A percentile compares a stretch with the other conserved stretches of the same genome.
Conservation (phyloP, 2,888 invertebrate genomes). For the Fragum fragum region DNA sequence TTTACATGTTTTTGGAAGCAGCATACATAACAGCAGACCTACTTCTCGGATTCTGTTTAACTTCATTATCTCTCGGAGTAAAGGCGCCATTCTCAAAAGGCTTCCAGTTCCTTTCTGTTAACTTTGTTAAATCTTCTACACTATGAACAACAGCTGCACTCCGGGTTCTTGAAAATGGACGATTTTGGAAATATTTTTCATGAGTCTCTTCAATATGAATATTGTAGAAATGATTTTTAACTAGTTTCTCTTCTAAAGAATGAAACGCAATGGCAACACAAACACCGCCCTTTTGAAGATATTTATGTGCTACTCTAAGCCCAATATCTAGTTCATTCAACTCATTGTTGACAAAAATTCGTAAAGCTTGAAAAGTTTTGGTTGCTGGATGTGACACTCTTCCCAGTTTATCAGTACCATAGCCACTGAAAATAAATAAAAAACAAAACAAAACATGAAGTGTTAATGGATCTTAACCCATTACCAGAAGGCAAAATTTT, state of each 20-base stretch:
- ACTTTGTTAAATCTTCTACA: conserved; percentile 89
- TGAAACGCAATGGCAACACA: conserved; percentile 96
- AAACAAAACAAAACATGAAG: too few relatives aligned
- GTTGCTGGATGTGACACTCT: conserved; percentile 92
- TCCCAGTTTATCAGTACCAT: conserved; percentile 46
- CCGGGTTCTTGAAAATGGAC: conserved; percentile 87
- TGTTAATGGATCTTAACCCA: too few relatives aligned
- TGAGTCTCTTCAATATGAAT: conserved; percentile 79
- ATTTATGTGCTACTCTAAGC: conserved; percentile 91
- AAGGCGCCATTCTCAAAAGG: conserved; percentile 94
- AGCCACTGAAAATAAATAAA: conserved; percentile 42
- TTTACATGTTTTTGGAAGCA: conserved; percentile 90
- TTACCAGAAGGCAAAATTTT: too few relatives aligned
- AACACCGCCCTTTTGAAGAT: conserved; percentile 93
- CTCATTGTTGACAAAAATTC: conserved; percentile 98
- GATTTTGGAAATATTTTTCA: conserved; percentile 63
- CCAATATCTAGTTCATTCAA: conserved; percentile 97
- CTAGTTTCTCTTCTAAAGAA: conserved; percentile 96
- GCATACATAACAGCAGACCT: conserved; percentile 96
- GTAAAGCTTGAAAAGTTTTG: conserved; percentile 96
- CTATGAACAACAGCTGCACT: conserved; percentile 89
- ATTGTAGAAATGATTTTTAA: conserved; percentile 93
- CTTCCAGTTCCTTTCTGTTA: conserved; percentile 91
- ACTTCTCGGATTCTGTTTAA: conserved; percentile 93
- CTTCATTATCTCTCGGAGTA: conserved; percentile 91